phyloP scores from a whole-genome alignment of 2,113 vertebrate genomes.

The Aegotheles bennettii region DNA sequence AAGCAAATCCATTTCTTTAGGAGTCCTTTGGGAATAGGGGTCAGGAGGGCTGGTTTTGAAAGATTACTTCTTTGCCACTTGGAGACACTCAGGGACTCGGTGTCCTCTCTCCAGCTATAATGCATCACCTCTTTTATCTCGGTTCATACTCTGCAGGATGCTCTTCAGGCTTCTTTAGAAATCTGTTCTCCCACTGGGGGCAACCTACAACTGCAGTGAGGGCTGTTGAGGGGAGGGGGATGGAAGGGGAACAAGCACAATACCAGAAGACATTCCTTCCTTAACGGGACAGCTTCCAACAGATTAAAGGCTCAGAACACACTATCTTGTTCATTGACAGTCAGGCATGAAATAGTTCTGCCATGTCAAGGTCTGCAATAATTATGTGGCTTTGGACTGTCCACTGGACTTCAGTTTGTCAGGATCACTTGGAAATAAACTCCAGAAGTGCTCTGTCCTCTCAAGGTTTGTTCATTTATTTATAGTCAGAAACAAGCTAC shows the following conservation, averaged over 20 bases:
- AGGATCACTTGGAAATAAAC: neutral
- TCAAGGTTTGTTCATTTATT: neutral
- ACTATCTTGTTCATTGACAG: neutral
- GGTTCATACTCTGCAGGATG: neutral
- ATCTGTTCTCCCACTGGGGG: neutral
- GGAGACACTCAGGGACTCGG: neutral
- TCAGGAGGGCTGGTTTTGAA: neutral
- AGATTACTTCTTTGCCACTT: neutral
- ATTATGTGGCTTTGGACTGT: neutral
- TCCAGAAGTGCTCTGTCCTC: neutral
- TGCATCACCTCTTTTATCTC: neutral
- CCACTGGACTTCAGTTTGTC: neutral
- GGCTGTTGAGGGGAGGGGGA: neutral
- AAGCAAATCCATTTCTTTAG: neutral
- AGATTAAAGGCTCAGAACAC: neutral
- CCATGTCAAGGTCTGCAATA: conserved; percentile 15
- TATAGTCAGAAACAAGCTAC: neutral
- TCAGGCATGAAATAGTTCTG: neutral
- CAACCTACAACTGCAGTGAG: neutral
- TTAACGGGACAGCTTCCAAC: neutral
- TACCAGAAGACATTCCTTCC: conserved; percentile 1
- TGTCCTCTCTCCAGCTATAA: neutral
- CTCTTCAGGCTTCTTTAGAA: neutral
- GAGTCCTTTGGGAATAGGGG: neutral
- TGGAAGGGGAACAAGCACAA: neutral